Evolutionary conservation across 2,888 invertebrate genomes (phyloP).

Genomic region (Parnassius smintheus): DNA sequence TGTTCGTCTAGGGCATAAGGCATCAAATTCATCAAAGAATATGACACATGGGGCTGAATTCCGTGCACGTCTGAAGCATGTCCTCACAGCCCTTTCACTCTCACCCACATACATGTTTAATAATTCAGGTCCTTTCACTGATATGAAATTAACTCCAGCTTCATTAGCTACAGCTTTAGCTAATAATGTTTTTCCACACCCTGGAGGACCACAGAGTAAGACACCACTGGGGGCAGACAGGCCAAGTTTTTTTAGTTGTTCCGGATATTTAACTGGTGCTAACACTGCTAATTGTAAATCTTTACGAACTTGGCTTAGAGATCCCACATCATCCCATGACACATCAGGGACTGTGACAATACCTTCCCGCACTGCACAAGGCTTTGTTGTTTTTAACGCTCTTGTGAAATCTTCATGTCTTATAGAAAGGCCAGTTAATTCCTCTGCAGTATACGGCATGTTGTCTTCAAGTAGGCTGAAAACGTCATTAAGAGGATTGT

Average conservation of each 20-base stretch:
- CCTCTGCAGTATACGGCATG: constrained; percentile 82
- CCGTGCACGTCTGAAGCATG: constrained; percentile 95
- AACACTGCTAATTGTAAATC: constrained; percentile 95
- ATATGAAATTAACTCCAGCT: constrained; percentile 98
- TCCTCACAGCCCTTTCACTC: constrained; percentile 97
- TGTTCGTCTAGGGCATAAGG: constrained; percentile 94
- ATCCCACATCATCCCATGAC: constrained; percentile 98
- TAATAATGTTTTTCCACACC: constrained; percentile 96
- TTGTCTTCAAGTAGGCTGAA: constrained; percentile 85
- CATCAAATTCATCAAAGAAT: constrained; percentile 99
- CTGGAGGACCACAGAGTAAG: constrained; percentile 97
- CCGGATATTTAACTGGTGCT: constrained; percentile 94
- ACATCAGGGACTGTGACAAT: constrained; percentile 98
- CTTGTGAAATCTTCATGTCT: constrained; percentile 88
- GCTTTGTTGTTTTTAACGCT: constrained; percentile 92
- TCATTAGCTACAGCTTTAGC: constrained; percentile 99
- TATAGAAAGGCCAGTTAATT: constrained; percentile 84
- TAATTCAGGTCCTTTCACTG: constrained; percentile 98
- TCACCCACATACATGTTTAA: constrained; percentile 99
- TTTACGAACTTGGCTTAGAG: constrained; percentile 91
- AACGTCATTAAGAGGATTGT: constrained; percentile 72
- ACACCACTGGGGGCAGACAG: constrained; percentile 93
- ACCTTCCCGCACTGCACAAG: constrained; percentile 97
- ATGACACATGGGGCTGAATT: constrained; percentile 99
- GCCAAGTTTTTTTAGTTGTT: constrained; percentile 89